Evolutionary conservation across 2,113 vertebrate genomes (phyloP), one percentile per base, ranked within the genome.

Genomic region (Notechis scutatus): DNA sequence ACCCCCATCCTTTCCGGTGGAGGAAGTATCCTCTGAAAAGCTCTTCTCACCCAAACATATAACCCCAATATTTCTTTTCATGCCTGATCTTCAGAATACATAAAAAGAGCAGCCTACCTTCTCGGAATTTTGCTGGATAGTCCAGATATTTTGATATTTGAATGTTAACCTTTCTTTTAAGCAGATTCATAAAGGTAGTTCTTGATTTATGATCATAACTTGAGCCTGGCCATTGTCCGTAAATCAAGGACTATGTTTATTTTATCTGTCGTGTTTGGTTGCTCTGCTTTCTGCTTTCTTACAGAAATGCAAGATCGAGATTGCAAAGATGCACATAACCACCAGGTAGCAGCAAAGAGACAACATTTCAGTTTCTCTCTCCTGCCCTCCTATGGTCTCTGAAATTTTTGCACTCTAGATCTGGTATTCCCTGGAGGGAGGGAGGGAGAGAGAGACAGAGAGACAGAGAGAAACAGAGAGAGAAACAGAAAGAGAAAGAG

Each of bases 401-500:
- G n/a, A 74, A 34, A 74, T 7, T 5, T 39, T 74, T 74, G 69
- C 5, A 34, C 14, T n/a, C 64, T n/a, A 50, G 47, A 50, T 50
- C 47, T 50, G 47, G 47, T 50, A 50, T 50, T 9, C 47, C 47
- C 47, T 50, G 47, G 47, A 50, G 47, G 47, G 47, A 50, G 47
- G 47, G 8, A 1, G 8, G 47, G 47, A 50, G 8, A 1, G 1
- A 50, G 47, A 7, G 47, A 1, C 0, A 1, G 47, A 9, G 47
- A 9, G 47, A 50, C 1, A 50, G 47, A 50, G 6, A 50, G 47
- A 47, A 6, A 47, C 0, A 47, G 45, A 47, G 0, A 47, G 0
- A 47, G 2, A 39, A 39, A 39, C 39, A 39, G 39, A 39, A 2
- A 50, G 7, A 50, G 47, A 50, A 7, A 50, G 0, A 50, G 6